Percentiles rank a stretch among this genome's conserved stretches.
These are phyloP conservation scores for Melanerpes aurifrons DNA, from an alignment of 2,113 vertebrate genomes.

Conservation along the genomic window DNA sequence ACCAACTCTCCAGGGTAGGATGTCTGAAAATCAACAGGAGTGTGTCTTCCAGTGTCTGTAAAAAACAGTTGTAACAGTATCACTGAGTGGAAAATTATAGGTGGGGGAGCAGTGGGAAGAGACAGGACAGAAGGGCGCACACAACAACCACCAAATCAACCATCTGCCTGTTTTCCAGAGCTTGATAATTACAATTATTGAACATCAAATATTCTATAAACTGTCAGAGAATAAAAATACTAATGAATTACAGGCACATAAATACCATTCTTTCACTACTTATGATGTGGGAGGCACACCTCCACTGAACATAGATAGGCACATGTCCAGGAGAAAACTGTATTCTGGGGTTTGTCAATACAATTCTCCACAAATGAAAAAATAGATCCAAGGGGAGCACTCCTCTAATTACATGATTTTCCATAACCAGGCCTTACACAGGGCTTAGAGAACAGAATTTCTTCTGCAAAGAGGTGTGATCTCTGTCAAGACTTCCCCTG, in stretches of 20 bases:
- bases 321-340: background rate
- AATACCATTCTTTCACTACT: background rate
- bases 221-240: background rate
- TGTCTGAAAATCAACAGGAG: conserved; percentile 84
- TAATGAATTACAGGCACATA: background rate
- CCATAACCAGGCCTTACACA: background rate
- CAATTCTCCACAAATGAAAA: background rate
- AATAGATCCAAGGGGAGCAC: background rate
- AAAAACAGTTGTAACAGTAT: background rate
- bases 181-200: background rate
- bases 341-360: background rate
- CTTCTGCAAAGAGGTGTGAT: background rate
- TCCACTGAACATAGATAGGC: background rate
- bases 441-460: background rate
- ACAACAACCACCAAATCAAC: background rate
- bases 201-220: background rate
- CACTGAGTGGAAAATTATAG: background rate
- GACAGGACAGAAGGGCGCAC: too few species aligned
- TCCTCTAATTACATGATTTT: background rate
- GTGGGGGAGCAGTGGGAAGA: background rate
- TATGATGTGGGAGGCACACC: background rate
- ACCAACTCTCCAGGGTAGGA: conserved; percentile 88
- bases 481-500: background rate
- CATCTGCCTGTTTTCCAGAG: background rate
- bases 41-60: conserved; percentile 79